Evolutionary conservation across 2,113 vertebrate species (phyloP).

Genomic region (Ceuthmochares aereus): DNA sequence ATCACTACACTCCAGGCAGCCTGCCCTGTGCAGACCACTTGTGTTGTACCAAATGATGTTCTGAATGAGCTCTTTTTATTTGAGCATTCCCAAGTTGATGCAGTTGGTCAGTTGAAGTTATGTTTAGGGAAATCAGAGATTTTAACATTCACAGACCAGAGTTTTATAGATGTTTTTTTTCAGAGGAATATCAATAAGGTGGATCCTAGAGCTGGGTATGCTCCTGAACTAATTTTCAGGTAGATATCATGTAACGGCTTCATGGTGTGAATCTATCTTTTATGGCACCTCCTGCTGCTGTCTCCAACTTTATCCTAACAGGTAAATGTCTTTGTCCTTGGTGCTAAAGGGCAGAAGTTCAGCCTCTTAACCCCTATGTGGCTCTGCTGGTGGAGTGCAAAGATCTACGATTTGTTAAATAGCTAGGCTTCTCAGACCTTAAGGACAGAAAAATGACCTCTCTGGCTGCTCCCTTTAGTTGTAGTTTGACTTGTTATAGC

Average conservation of each 20-base stretch:
- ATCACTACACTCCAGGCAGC: rapidly evolving
- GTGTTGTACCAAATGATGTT: background rate
- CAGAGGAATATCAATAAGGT: background rate
- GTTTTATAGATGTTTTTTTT: background rate
- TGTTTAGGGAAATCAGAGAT: background rate
- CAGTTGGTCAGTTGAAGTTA: background rate
- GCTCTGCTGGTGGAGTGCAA: background rate
- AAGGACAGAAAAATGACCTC: background rate
- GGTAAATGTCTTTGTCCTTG: background rate
- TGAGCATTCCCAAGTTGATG: background rate
- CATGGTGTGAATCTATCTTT: background rate
- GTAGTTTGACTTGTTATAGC: background rate
- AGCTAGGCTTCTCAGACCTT: background rate
- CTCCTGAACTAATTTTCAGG: background rate
- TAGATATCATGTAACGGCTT: background rate
- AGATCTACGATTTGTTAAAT: background rate
- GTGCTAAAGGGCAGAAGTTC: background rate
- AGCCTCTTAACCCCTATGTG: background rate
- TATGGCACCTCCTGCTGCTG: background rate
- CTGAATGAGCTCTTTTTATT: background rate
- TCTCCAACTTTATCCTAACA: background rate
- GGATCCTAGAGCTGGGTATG: background rate
- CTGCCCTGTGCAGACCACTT: background rate
- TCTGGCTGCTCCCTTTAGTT: background rate
- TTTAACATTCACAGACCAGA: background rate